Conservation (phyloP, 2,113 vertebrate species). For the Apodemus sylvaticus region DNA sequence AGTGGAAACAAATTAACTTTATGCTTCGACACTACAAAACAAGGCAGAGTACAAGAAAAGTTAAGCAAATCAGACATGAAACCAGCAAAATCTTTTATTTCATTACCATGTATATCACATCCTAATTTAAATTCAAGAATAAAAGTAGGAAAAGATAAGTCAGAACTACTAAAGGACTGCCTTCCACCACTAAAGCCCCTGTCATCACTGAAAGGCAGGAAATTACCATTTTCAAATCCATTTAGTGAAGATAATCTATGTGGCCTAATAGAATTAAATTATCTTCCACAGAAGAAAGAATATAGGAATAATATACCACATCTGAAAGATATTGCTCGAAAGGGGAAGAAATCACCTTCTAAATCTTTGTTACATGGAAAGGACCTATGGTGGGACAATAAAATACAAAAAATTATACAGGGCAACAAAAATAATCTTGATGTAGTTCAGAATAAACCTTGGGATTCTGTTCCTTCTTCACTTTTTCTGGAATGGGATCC, state of each 20-base stretch:
- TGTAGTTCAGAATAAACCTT: neutral
- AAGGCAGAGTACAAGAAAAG: neutral
- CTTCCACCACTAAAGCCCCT: neutral
- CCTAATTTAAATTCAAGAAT: slow-evolving; percentile 8
- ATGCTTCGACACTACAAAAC: neutral
- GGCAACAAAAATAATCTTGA: neutral
- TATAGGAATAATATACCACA: neutral
- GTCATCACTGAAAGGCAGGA: neutral
- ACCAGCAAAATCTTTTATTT: neutral
- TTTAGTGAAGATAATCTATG: neutral
- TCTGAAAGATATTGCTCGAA: neutral
- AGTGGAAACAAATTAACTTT: neutral
- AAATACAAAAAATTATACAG: neutral
- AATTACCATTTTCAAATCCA: neutral
- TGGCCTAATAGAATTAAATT: neutral
- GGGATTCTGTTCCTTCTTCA: neutral
- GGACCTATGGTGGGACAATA: neutral
- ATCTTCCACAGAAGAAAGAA: neutral
- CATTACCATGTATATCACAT: neutral
- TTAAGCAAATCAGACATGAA: neutral
- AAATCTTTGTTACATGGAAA: neutral
- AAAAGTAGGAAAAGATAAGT: neutral
- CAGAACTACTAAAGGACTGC: neutral
- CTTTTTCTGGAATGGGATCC: neutral
- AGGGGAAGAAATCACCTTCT: neutral